Evolutionary conservation across 2,888 invertebrate genomes (phyloP), one percentile per base, ranked within the genome.

Genomic region (Tiliacea aurago): DNA sequence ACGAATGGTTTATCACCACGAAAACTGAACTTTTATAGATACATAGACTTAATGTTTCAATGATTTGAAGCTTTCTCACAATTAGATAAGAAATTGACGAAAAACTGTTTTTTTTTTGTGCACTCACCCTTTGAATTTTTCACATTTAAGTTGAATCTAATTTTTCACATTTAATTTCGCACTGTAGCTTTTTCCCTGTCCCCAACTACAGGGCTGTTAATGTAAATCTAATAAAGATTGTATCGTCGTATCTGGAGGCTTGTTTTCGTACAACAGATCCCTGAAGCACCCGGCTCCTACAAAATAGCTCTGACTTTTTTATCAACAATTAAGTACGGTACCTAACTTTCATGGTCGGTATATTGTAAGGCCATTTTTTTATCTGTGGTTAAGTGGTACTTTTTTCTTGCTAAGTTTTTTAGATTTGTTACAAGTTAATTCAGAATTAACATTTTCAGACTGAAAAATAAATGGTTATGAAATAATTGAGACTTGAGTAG

Each of bases 171-270:
- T 77, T 58, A 23, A 43, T 68, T 58, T n/a, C 13, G 1, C 9
- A 10, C 23, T 51, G 69, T 61, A 23, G n/a, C 51, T 56, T 10
- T 56, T 72, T 53, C 15, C 41, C 45, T 83, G 86, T 67, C 80
- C 76, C 51, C 56, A 74, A 82, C 71, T 86, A 76, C 76, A 86
- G 15, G 55, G 64, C 80, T 69, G 78, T 88, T 89, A 88, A 90
- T 89, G 86, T 87, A 87, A 90, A 91, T 90, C 89, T 91, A 90
- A 90, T 91, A 89, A 90, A 73, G 88, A 85, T 86, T 86, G 89
- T 89, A 88, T 88, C 85, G 68, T 70, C 73, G 77, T 78, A 80
- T 83, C 81, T 75, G 43, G 75, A 73, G 84, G 81, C 83, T 86
- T 88, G 86, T 89, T 87, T 86, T 85, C 66, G 63, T 66, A 74